Percentiles rank a stretch among this genome's conserved stretches.
phyloP scores from a whole-genome alignment of 2,888 invertebrate genomes.

The Cryptocheilus praepositus region DNA sequence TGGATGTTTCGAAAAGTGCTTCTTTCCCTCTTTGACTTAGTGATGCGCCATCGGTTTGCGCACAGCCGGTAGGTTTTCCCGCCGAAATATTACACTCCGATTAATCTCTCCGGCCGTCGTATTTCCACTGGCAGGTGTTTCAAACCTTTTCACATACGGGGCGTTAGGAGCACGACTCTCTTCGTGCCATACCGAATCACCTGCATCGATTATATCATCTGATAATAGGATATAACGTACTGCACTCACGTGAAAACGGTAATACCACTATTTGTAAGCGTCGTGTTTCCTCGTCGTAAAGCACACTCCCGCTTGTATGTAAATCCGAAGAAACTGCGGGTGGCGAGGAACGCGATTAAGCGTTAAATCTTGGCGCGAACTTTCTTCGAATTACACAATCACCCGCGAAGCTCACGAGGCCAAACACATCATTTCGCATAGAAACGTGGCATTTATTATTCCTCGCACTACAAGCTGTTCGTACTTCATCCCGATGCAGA shows the following conservation, averaged over 20 bases:
- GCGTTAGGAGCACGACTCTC: not conserved
- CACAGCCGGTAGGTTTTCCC: too few relatives aligned
- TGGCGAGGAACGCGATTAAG: conserved; percentile 46
- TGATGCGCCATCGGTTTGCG: too few relatives aligned
- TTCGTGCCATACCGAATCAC: conserved; percentile 12
- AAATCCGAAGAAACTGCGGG: conserved; percentile 51
- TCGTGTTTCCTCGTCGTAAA: conserved; percentile 49
- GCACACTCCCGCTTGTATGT: conserved; percentile 53
- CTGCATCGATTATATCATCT: conserved; percentile 5
- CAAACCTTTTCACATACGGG: conserved; percentile 16
- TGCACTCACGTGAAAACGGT: conserved; percentile 43
- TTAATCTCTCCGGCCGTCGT: not conserved
- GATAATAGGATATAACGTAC: conserved; percentile 23
- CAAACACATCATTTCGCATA: too few relatives aligned
- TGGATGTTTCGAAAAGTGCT: too few relatives aligned
- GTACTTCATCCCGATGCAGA: too few relatives aligned
- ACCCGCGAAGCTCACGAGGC: too few relatives aligned
- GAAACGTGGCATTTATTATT: too few relatives aligned
- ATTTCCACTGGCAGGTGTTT: conserved; percentile 15
- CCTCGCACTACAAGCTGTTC: too few relatives aligned
- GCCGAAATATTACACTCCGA: too few relatives aligned
- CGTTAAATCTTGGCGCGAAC: conserved; percentile 39
- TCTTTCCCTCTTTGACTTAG: too few relatives aligned
- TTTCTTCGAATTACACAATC: conserved; percentile 19
- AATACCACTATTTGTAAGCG: conserved; percentile 66